Base-by-base conservation (phyloP, 2,113 vertebrate genomes). In the Osmerus mordax region DNA sequence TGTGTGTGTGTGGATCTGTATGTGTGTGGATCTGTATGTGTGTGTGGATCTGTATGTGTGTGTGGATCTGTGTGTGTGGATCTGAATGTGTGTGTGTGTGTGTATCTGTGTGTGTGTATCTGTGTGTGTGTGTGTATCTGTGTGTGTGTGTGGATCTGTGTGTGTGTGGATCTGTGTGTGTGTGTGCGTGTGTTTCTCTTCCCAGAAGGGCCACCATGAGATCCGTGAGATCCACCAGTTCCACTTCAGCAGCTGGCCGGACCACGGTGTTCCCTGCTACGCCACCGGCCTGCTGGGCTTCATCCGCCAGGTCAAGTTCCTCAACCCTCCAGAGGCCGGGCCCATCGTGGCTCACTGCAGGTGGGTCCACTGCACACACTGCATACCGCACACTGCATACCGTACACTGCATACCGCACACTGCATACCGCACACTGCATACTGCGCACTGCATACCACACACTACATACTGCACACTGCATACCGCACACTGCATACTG, bases 221-320 rank as follows among this genome's bases (percentile, higher is more conserved):
- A 97, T 98, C 87, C 94, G 96, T 4, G 97, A 99, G 83, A 94
- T 99, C 65, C 95, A 95, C 18, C 97, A 98, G 90, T 99, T 98
- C 83, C 97, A 99, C 71, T 99, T 99, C 89, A 99, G 97, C 88
- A 97, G 96, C 91, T 99, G 97, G 97, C 97, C 97, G 0, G 97
- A 99, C 87, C 97, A 99, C 0, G 97, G 97, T 0, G 97, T 99
- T 16, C 97, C 97, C 70, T 99, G 96, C 82, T 98, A 98, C 0
- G 95, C 97, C 87, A 98, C 97, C 0, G 97, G 97, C 47, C 94
- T 98, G 23, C 88, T 98, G 76, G 96, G 96, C 77, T 99, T 99
- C 14, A 93, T 98, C 23, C 93, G 96, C 5, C 97, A 98, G 83
- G 97, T 99, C 82, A 98, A 98, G 91, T 98, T 98, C 83, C 96